phyloP scores from a whole-genome alignment of 23 tunicate genomes.

The Phallusia fumigata region DNA sequence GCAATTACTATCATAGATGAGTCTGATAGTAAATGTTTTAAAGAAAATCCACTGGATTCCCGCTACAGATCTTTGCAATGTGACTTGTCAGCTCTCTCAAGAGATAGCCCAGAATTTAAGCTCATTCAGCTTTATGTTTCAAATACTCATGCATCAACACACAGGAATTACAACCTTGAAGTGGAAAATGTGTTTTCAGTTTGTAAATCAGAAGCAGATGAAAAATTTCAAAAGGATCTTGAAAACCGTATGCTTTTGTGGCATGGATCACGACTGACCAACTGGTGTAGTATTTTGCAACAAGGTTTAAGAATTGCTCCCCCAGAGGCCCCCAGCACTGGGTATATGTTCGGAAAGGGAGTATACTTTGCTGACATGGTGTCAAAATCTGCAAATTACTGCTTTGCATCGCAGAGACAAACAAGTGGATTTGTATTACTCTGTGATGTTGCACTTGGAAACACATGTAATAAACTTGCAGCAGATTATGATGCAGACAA shows the following conservation, averaged over 20 bases:
- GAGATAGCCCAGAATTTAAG: conserved; percentile 22
- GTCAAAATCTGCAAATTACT: conserved; percentile 85
- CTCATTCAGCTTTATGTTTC: conserved; percentile 38
- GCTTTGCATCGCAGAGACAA: conserved; percentile 50
- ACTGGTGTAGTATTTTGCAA: conserved; percentile 79
- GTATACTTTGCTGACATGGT: conserved; percentile 87
- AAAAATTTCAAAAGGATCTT: conserved; percentile 39
- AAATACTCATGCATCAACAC: conserved; percentile 78
- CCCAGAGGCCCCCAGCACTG: conserved; percentile 78
- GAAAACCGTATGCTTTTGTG: conserved; percentile 63
- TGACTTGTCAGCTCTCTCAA: conserved; percentile 37
- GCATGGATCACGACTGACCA: conserved; percentile 84
- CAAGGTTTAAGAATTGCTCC: conserved; percentile 78
- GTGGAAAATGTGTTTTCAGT: conserved; percentile 49
- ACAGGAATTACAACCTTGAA: conserved; percentile 41
- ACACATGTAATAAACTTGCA: conserved; percentile 28
- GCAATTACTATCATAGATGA: conserved; percentile 60
- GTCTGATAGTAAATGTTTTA: conserved; percentile 18
- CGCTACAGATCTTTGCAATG: conserved; percentile 61
- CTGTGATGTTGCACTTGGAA: conserved; percentile 86
- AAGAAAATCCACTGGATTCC: conserved; percentile 32
- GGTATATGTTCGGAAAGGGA: conserved; percentile 89
- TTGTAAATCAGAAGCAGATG: conserved; percentile 19
- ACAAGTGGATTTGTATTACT: conserved; percentile 66
- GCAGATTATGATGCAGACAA: conserved; percentile 69